Evolutionary conservation across 2,888 invertebrate species (phyloP).

Genomic region (Heliconius hortense): DNA sequence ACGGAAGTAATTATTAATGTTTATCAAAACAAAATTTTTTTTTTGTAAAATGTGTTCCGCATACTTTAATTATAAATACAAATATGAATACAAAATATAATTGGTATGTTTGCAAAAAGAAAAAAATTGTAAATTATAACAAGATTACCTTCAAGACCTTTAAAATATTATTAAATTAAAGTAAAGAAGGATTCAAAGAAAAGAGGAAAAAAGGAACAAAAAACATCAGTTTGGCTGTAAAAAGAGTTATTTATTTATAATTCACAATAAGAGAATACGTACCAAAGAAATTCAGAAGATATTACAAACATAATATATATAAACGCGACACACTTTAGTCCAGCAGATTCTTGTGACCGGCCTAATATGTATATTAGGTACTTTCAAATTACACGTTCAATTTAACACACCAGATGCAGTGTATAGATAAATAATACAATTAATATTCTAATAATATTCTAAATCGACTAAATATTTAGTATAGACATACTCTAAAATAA

Average conservation of each 20-base stretch:
- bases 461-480: constrained; percentile 79
- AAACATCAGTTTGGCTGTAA: constrained; percentile 58
- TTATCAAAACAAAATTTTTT: neutral
- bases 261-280: constrained; percentile 72
- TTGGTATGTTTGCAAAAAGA: neutral
- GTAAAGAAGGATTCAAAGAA: neutral
- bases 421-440: constrained; percentile 80
- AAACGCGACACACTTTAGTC: constrained; percentile 38
- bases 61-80: neutral
- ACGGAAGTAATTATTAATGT: neutral
- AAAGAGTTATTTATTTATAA: constrained; percentile 80
- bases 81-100: neutral
- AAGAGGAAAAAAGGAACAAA: constrained; percentile 28
- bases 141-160: constrained; percentile 6
- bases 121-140: neutral
- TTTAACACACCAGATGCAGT: constrained; percentile 50
- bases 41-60: neutral
- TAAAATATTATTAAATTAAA: neutral
- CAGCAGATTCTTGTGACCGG: constrained; percentile 60
- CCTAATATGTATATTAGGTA: constrained; percentile 47
- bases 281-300: constrained; percentile 68
- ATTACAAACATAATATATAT: constrained; percentile 58
- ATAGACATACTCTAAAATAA: constrained; percentile 73
- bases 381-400: constrained; percentile 47
- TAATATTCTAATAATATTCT: constrained; percentile 74